A percentile compares a stretch with the other conserved stretches of the same genome.
These are phyloP conservation scores for Ichneumoninae sp. DNA, from an alignment of 2,888 invertebrate species.

Conservation along the genomic window DNA sequence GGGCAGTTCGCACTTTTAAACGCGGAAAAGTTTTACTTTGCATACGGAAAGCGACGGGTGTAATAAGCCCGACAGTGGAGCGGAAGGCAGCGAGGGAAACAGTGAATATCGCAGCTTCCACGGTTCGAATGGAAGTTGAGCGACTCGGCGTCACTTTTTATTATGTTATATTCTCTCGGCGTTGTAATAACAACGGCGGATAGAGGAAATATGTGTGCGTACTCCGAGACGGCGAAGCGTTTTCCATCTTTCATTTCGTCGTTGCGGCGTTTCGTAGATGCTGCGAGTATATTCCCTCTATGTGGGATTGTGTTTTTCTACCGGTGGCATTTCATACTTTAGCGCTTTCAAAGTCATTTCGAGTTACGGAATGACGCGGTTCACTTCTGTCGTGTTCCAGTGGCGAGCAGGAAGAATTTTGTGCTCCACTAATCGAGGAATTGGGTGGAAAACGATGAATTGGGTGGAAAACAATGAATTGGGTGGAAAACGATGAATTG, in stretches of 20 bases:
- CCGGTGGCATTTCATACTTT: constrained; percentile 20
- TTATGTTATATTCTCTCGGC: constrained; percentile 18
- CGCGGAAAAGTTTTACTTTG: constrained; percentile 64
- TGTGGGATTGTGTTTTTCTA: not conserved
- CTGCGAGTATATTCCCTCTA: not conserved
- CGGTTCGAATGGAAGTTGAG: not conserved
- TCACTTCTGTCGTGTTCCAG: not conserved
- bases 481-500: too few species aligned
- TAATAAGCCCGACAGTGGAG: constrained; percentile 52
- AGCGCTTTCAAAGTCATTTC: not conserved
- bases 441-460: too few species aligned
- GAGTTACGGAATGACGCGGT: not conserved
- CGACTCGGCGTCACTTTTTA: constrained; percentile 3
- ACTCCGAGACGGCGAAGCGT: not conserved
- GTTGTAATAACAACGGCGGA: not conserved
- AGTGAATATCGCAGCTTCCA: constrained; percentile 8
- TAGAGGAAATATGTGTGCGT: not conserved
- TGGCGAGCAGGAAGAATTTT: not conserved
- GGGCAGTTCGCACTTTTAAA: not conserved
- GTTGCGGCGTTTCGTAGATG: not conserved
- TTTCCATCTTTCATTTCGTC: constrained; percentile 2
- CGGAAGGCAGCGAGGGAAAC: not conserved
- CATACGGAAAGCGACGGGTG: constrained; percentile 61
- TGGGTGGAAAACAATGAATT: too few species aligned
- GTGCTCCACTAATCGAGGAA: not conserved